Base-by-base conservation (phyloP, 2,113 vertebrate species). In the Ovis canadensis region DNA sequence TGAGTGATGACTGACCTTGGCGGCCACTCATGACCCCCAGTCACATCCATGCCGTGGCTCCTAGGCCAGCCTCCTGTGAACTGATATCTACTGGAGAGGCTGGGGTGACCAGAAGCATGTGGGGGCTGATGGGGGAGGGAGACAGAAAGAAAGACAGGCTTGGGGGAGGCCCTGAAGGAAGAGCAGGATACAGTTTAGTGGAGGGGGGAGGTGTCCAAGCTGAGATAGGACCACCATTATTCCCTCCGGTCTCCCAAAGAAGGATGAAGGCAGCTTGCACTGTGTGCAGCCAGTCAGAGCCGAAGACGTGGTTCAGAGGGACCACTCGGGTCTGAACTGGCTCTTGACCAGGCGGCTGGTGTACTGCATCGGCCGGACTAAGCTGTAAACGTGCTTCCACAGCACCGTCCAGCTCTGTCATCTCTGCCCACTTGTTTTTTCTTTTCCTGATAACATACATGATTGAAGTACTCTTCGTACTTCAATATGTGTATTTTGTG, bases 311-410 rank as follows among this genome's bases (percentile, higher is more conserved):
- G 10, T 89, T 83, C 23, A 1, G 7, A 74, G 50, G 3, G 74
- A 19, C 14, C 54, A 50, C 81, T 10, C 3, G 0, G 21, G n/a
- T 8, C n/a, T 50, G 62, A n/a, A 33, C 0, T 27, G 43, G 14
- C 45, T 21, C 29, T 33, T 29, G 87, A 27, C 60, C 27, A 2
- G 40, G 54, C 14, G 43, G 23, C 82, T 59, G 3, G 6, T 1
- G 78, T 9, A 17, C 29, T 13, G 2, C 4, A 0, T 6, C 2
- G 9, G 45, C n/a, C 15, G 0, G 64, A 4, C n/a, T n/a, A 55
- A 85, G 80, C 54, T 59, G 8, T 45, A 6, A 25, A 23, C 2
- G 31, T 7, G 48, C 57, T 45, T 25, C 50, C 13, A 0, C 4
- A 14, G 54, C 23, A 23, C 62, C 23, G 8, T 12, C 43, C 29